Evolutionary conservation across 2,113 vertebrate species (phyloP).

Genomic region (Seriola aureovittata): DNA sequence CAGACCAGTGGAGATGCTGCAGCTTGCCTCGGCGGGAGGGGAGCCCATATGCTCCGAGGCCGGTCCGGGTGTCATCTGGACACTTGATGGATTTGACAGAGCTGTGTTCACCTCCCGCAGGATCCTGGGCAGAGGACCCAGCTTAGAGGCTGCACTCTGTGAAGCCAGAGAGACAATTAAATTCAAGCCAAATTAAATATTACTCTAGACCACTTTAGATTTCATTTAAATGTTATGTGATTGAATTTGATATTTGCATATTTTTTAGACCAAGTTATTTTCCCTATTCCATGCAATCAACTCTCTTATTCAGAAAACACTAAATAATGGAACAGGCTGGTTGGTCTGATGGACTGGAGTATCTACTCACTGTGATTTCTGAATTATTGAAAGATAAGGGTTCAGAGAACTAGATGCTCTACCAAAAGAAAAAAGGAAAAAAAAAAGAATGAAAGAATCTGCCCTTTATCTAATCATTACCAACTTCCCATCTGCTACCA

Average conservation of each 20-base stretch:
- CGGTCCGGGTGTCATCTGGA: constrained; percentile 84
- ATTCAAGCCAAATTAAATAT: constrained; percentile 18
- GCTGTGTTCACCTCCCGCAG: constrained; percentile 93
- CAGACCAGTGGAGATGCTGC: constrained; percentile 93
- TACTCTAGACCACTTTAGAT: constrained; percentile 6
- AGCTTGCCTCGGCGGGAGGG: constrained; percentile 84
- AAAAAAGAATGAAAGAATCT: constrained; percentile 19
- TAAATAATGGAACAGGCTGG: constrained; percentile 57
- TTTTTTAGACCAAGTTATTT: constrained; percentile 36
- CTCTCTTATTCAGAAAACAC: constrained; percentile 51
- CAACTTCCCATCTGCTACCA: constrained; percentile 56
- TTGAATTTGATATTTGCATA: constrained; percentile 33
- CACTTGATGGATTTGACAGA: constrained; percentile 89
- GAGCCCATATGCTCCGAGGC: constrained; percentile 86
- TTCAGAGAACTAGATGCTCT: constrained; percentile 28
- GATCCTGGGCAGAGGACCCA: constrained; percentile 95
- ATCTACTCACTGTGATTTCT: constrained; percentile 48
- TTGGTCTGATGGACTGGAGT: constrained; percentile 40
- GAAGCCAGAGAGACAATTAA: constrained; percentile 5
- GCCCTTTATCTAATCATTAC: constrained; percentile 51
- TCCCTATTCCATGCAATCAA: constrained; percentile 12
- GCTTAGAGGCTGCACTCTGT: constrained; percentile 90
- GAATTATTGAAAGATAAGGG: constrained; percentile 62
- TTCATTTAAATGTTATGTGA: constrained; percentile 19
- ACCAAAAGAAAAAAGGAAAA: neutral